Base-by-base conservation (phyloP, 2,113 vertebrate species). In the Alces alces region DNA sequence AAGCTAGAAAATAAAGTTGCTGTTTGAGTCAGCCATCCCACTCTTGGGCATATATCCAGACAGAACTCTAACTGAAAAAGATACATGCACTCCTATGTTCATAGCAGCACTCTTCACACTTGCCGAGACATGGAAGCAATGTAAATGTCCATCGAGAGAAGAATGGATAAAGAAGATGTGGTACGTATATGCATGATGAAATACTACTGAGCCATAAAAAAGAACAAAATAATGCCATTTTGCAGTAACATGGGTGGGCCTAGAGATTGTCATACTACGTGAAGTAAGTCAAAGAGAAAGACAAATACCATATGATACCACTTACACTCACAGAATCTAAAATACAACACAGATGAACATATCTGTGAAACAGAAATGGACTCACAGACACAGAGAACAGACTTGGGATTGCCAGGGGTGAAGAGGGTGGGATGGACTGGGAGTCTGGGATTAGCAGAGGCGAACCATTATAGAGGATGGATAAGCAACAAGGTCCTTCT, bases 131-230 rank as follows among this genome's bases (percentile, higher is more conserved):
- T 3, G 76, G 45, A 6, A 11, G 17, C 8, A 19, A 19, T 16
- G 28, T 79, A 79, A 19, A 17, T 6, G 76, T 33, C 27, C 28
- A 6, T 6, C 28, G 45, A 2, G 8, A 79, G 76, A 30, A 17
- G 76, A 30, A 6, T 11, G 76, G 45, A 79, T 50, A 79, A 50
- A 19, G 76, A 17, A 30, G 28, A 50, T 1, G 28, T 3, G 45
- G 76, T 16, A 15, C 43, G 17, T 5, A 0, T 2, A 5, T 3
- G 3, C 15, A 6, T 45, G 30, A 16, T 50, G 78, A 28, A 2
- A 21, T 4, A 33, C 16, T n/a, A 17, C 16, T 52, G 45, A 80
- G 78, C 78, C 47, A 3, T 19, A 3, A 7, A 19, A 9, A 33
- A 12, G 78, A 33, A 12, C 12, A 30, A 52, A 21, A 6, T 45